phyloP scores from a whole-genome alignment of 1,140 invertebrate genomes.

The Holcopasites calliopsidis region DNA sequence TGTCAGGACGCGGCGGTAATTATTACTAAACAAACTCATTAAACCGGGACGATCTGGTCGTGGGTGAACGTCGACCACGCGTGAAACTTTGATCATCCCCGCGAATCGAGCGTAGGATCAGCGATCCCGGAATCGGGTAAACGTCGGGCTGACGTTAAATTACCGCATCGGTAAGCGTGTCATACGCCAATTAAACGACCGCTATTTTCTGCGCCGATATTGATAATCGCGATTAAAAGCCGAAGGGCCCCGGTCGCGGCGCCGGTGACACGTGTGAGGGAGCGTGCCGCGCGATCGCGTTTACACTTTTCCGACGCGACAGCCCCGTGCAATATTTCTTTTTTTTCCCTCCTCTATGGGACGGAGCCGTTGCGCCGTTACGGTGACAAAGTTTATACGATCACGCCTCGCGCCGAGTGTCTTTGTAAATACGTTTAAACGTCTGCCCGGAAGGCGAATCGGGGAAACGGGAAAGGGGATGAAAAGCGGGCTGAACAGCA shows the following conservation, averaged over 20 bases:
- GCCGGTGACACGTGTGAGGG: constrained; percentile 58
- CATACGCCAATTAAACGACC: constrained; percentile 70
- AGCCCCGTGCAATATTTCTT: constrained; percentile 48
- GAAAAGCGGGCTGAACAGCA: too few species aligned
- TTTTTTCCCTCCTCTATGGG: constrained; percentile 4
- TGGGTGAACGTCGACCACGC: constrained; percentile 44
- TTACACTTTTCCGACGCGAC: constrained; percentile 54
- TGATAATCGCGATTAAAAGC: constrained; percentile 68
- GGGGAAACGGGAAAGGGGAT: background rate
- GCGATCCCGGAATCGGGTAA: constrained; percentile 52
- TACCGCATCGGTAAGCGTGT: constrained; percentile 70
- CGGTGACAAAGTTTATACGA: constrained; percentile 40
- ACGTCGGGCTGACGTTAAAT: constrained; percentile 64
- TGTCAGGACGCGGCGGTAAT: constrained; percentile 46
- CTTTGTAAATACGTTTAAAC: constrained; percentile 10
- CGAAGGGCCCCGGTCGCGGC: too few species aligned
- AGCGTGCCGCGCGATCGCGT: constrained; percentile 45
- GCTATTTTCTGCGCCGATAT: constrained; percentile 64
- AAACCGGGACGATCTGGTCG: constrained; percentile 59
- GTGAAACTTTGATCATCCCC: constrained; percentile 65
- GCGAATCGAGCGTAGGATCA: constrained; percentile 62
- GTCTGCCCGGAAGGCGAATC: background rate
- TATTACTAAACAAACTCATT: constrained; percentile 64
- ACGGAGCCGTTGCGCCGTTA: constrained; percentile 28
- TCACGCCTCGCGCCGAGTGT: background rate